A percentile compares a stretch with the other conserved stretches of the same genome.
Conservation (phyloP, 2,888 invertebrate species). For the Griposia aprilina region DNA sequence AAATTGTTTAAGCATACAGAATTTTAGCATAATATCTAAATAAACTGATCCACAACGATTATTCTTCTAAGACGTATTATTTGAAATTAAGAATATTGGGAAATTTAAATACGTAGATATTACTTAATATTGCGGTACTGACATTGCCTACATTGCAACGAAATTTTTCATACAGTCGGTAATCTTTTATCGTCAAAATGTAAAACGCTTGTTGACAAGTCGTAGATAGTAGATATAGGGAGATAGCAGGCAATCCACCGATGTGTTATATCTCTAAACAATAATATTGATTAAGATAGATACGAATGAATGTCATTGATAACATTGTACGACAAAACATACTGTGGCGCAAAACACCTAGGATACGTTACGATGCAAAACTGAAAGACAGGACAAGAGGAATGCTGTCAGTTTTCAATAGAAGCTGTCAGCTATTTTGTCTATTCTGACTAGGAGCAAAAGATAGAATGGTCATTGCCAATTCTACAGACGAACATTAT, state of each 20-base stretch:
- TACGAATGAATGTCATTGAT: slow-evolving; percentile 56
- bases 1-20: slow-evolving; percentile 5
- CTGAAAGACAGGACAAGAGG: not conserved
- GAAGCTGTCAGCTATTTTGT: not conserved
- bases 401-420: not conserved
- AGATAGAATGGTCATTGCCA: not conserved
- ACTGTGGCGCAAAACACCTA: not conserved
- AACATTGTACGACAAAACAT: slow-evolving; percentile 24
- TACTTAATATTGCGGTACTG: slow-evolving; percentile 61
- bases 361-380: slow-evolving; percentile 12
- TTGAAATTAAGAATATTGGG: slow-evolving; percentile 40
- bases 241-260: slow-evolving; percentile 73
- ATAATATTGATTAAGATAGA: slow-evolving; percentile 72
- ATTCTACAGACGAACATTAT: not conserved
- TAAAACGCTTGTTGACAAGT: slow-evolving; percentile 83
- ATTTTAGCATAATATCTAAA: slow-evolving; percentile 7
- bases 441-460: not conserved
- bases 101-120: slow-evolving; percentile 53
- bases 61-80: slow-evolving; percentile 17
- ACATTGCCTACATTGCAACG: slow-evolving; percentile 59
- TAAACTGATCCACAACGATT: slow-evolving; percentile 1
- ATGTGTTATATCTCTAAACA: slow-evolving; percentile 66
- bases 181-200: slow-evolving; percentile 80
- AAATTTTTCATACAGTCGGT: slow-evolving; percentile 65
- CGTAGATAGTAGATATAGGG: slow-evolving; percentile 68